Base-by-base conservation (phyloP, 2,888 invertebrate genomes). In the Pollenia labialis region DNA sequence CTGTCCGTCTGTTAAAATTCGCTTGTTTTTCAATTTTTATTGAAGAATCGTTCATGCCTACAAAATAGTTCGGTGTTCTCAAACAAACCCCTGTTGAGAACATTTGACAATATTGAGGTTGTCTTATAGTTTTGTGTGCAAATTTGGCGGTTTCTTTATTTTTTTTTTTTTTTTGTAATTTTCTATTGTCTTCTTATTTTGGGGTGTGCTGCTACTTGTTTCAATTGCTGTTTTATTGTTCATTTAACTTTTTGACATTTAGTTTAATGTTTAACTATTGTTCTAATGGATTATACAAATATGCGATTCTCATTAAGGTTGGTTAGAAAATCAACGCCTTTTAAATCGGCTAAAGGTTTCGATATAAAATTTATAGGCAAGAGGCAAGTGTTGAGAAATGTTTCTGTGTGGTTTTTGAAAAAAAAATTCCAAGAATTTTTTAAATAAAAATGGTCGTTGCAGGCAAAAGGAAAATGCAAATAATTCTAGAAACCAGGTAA, bases 171-270 rank as follows among this genome's bases (percentile, higher is more conserved):
- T 11, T 42, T n/a, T 62, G 12, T 52, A 18, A 48, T 32, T 14
- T 64, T 46, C 52, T 66, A 44, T 72, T 52, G 16, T 81, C 54
- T 42, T 69, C 11, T 14, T 11, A 48, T 69, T 69, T 83, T 81
- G 84, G 87, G 81, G 76, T 84, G 87, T 84, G 72, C 84, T 87
- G 77, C 84, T 84, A 77, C 74, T 87, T 81, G 68, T 69, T 77
- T 44, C 46, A 64, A 75, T 69, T 75, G 75, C 40, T 58, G 18
- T 86, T 82, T 56, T 48, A 58, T 75, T 79, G 71, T 82, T 80
- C 16, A 71, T 18, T 32, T 10, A 62, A 56, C 4, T 72, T 9
- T 75, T 71, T 58, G 32, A 66, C 58, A 23, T 81, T 46, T 52
- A 60, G 18, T 68, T 68, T 23, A 16, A 16, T 58, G 23, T 71